Conservation (phyloP, 1,140 invertebrate species). For the Hylaeus volcanicus region DNA sequence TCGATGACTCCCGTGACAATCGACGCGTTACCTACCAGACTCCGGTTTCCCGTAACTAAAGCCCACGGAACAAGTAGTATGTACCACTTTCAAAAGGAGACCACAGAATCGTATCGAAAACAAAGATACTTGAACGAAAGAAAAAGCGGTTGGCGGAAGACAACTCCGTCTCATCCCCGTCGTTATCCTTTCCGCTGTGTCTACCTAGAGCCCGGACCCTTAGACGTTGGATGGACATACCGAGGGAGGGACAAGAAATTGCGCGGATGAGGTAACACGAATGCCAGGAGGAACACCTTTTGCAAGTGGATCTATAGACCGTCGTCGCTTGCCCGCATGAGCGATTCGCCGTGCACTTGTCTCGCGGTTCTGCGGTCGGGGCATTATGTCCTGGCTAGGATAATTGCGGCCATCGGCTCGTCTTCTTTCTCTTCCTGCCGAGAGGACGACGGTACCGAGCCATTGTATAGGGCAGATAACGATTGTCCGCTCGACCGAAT, state of each 20-base stretch:
- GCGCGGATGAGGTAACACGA: slow-evolving; percentile 57
- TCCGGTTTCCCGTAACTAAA: too few relatives aligned
- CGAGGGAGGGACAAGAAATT: slow-evolving; percentile 17
- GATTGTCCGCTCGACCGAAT: slow-evolving; percentile 60
- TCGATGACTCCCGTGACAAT: too few relatives aligned
- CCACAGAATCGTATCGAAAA: not conserved
- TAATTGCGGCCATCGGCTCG: slow-evolving; percentile 45
- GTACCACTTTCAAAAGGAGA: not conserved
- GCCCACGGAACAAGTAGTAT: too few relatives aligned
- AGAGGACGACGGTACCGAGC: slow-evolving; percentile 24
- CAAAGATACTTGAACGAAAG: not conserved
- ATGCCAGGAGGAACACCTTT: slow-evolving; percentile 48
- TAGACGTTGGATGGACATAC: not conserved
- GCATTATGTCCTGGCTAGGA: slow-evolving; percentile 47
- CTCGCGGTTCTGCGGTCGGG: slow-evolving; percentile 35
- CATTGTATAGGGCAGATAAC: slow-evolving; percentile 66
- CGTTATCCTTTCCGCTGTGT: not conserved
- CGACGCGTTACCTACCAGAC: too few relatives aligned
- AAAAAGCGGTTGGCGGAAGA: not conserved
- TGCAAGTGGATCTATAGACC: slow-evolving; percentile 29
- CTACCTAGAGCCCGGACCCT: not conserved
- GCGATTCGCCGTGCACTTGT: slow-evolving; percentile 52
- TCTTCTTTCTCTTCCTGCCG: slow-evolving; percentile 41
- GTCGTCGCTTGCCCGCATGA: slow-evolving; percentile 28
- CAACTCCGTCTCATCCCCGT: not conserved